Percentiles rank a stretch among this genome's conserved stretches.
These are phyloP conservation scores for Drosophila ogumai DNA, from an alignment of 1,140 invertebrate genomes.

Conservation along the genomic window DNA sequence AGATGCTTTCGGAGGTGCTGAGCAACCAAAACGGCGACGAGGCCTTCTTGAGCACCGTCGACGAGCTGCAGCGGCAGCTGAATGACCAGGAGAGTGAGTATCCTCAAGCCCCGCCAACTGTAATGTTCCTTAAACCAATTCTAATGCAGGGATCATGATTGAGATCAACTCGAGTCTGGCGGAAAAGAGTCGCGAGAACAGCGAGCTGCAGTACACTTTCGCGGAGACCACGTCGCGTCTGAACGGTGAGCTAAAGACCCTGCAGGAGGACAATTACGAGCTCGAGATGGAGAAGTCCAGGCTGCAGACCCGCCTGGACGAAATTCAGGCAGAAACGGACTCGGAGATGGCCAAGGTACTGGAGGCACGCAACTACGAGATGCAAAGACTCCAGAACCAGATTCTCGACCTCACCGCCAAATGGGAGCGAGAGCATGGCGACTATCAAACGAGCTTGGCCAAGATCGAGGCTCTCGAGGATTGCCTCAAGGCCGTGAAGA, in stretches of 20 bases:
- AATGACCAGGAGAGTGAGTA: constrained; percentile 87
- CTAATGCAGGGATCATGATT: constrained; percentile 83
- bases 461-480: constrained; percentile 85
- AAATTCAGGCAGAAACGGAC: constrained; percentile 81
- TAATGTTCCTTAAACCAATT: background rate
- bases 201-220: constrained; percentile 85
- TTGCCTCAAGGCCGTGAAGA: constrained; percentile 85
- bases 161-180: constrained; percentile 85
- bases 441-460: constrained; percentile 74
- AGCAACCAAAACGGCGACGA: constrained; percentile 87
- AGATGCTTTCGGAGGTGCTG: constrained; percentile 88
- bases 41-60: constrained; percentile 87
- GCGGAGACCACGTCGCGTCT: constrained; percentile 85
- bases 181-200: constrained; percentile 86
- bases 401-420: constrained; percentile 63
- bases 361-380: constrained; percentile 78
- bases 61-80: constrained; percentile 87
- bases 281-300: constrained; percentile 80
- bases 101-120: background rate
- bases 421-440: constrained; percentile 64
- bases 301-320: constrained; percentile 85
- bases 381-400: constrained; percentile 81
- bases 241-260: constrained; percentile 61
- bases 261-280: constrained; percentile 78
- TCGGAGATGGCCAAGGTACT: constrained; percentile 80